Conservation (phyloP, 2,797 vertebrate species). For the Chanos chanos region DNA sequence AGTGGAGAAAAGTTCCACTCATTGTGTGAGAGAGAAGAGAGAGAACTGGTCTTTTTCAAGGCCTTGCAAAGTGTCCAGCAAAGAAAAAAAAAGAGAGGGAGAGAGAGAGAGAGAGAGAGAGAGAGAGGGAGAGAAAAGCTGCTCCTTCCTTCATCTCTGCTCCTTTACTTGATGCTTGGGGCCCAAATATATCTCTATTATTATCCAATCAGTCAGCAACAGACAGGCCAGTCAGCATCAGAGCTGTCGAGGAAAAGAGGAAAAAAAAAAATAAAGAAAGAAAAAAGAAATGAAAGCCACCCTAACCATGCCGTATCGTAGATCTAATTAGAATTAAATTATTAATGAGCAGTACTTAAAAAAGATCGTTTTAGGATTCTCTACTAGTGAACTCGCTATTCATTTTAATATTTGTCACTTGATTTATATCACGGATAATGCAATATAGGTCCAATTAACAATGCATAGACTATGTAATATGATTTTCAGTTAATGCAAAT, state of each 20-base stretch:
- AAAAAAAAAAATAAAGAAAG: constrained; percentile 38
- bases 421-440: constrained; percentile 90
- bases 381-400: constrained; percentile 89
- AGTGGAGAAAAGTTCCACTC: too few relatives aligned
- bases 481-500: constrained; percentile 85
- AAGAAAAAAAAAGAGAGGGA: background rate
- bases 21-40: too few relatives aligned
- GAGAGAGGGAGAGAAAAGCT: background rate
- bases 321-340: constrained; percentile 91
- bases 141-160: background rate
- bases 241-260: constrained; percentile 39
- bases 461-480: constrained; percentile 85
- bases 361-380: constrained; percentile 90
- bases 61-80: background rate
- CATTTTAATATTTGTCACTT: constrained; percentile 90
- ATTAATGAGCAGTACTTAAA: constrained; percentile 87
- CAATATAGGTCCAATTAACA: constrained; percentile 88
- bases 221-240: constrained; percentile 34
- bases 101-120: background rate
- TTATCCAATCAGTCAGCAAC: constrained; percentile 52
- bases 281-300: constrained; percentile 62
- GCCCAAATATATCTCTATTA: constrained; percentile 54
- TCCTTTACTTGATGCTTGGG: constrained; percentile 12
- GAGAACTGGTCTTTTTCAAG: background rate
- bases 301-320: constrained; percentile 70